Percentiles rank a stretch among this genome's conserved stretches.
These are phyloP conservation scores for Corvus cornix DNA, from an alignment of 2,113 vertebrate species.

Conservation along the genomic window DNA sequence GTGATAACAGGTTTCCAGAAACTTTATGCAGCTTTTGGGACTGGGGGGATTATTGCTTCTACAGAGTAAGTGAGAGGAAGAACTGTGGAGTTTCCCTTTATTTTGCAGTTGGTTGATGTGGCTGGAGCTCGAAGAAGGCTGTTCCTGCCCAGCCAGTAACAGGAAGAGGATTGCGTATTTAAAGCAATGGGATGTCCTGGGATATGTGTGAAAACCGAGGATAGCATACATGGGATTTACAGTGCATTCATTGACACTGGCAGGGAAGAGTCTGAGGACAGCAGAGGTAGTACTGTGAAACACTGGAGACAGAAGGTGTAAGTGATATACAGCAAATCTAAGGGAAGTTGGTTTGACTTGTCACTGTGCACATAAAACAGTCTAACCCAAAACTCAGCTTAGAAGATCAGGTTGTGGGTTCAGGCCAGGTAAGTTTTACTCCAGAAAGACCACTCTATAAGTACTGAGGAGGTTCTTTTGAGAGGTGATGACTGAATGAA, in stretches of 20 bases:
- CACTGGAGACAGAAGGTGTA: background rate
- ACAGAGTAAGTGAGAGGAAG: background rate
- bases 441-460: background rate
- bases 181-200: background rate
- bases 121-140: background rate
- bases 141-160: background rate
- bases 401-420: background rate
- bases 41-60: background rate
- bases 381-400: background rate
- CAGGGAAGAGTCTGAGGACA: background rate
- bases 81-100: background rate
- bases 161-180: background rate
- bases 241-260: background rate
- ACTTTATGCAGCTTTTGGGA: background rate
- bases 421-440: background rate
- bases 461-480: background rate
- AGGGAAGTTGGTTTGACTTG: background rate
- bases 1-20: background rate
- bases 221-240: fast-evolving
- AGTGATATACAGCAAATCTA: background rate
- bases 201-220: background rate
- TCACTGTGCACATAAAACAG: background rate
- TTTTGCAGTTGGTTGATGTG: background rate
- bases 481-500: background rate
- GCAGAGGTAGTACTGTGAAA: background rate